Conservation (phyloP, 2,888 invertebrate species). For the Strigamia crassipes region DNA sequence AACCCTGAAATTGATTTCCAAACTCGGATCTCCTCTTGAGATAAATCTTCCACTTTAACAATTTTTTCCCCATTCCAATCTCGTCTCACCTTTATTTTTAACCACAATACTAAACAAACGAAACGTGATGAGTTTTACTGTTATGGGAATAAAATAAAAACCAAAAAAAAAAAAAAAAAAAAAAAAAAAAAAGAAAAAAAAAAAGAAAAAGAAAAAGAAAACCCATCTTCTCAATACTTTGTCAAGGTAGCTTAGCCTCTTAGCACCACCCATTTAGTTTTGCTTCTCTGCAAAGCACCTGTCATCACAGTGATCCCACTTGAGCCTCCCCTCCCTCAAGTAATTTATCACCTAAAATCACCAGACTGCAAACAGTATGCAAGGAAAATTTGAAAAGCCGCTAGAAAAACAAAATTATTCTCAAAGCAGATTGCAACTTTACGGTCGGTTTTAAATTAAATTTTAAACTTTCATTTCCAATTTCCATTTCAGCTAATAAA, state of each 20-base stretch:
- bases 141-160: background rate
- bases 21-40: background rate
- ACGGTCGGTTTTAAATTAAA: background rate
- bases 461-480: background rate
- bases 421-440: background rate
- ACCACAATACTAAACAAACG: slow-evolving; percentile 20
- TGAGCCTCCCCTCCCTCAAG: slow-evolving; percentile 24
- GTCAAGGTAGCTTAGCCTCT: slow-evolving; percentile 37
- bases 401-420: slow-evolving; percentile 20
- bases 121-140: slow-evolving; percentile 31
- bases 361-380: slow-evolving; percentile 16
- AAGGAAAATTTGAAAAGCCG: slow-evolving; percentile 3
- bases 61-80: background rate
- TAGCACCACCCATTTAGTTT: slow-evolving; percentile 35
- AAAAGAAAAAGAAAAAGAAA: background rate
- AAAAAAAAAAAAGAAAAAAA: background rate
- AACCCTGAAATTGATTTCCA: background rate
- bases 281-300: slow-evolving; percentile 39
- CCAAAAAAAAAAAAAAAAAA: background rate
- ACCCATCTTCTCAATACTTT: slow-evolving; percentile 37
- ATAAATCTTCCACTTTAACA: background rate
- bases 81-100: background rate
- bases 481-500: background rate
- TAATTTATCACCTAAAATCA: slow-evolving; percentile 40
- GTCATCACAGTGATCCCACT: slow-evolving; percentile 40